Base-by-base conservation (phyloP, 2,797 vertebrate species). In the Acanthurus lineatus region DNA sequence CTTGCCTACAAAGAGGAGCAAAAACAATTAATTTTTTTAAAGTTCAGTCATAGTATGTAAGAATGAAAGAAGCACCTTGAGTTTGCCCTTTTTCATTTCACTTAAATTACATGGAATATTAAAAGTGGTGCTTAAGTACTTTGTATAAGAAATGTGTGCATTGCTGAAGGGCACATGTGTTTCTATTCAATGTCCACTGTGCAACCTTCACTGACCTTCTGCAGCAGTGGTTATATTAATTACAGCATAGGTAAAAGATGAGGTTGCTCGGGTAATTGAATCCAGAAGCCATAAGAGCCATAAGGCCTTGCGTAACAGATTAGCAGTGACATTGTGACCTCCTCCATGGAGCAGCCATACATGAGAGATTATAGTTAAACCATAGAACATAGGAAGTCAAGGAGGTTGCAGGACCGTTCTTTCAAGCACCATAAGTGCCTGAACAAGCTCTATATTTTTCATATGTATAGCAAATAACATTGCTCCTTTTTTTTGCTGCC, bases 201-300 rank as follows among this genome's bases (percentile, higher is more conserved):
- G 66, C 85, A 68, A 86, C 93, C 89, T 92, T 93, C 86, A 78
- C 63, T 77, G 77, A 77, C 79, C 77, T 62, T 79, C 56, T 53
- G 28, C 56, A 56, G 70, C 62, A 56, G 69, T 20, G 53, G 42
- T 87, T 88, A 84, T 81, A 91, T 94, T 90, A 90, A 90, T 91
- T 78, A 90, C 70, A 81, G 79, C 42, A 62, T 73, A 89, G 38
- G 68, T 87, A 76, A 86, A 88, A 73, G 48, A 80, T 85, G 77
- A 84, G 86, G 79, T 69, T 81, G 82, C 45, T 53, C 4, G 16
- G 61, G 69, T 93, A 91, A 93, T 93, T 92, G 84, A 93, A 91
- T 92, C 69, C 65, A 65, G 80, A 76, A 75, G 68, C 70, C 61
- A 65, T 69, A 72, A 82, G 78, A 75, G 68, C 70, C 61, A 65